Conservation (phyloP, 2,113 vertebrate species). For the Heptranchias perlo region DNA sequence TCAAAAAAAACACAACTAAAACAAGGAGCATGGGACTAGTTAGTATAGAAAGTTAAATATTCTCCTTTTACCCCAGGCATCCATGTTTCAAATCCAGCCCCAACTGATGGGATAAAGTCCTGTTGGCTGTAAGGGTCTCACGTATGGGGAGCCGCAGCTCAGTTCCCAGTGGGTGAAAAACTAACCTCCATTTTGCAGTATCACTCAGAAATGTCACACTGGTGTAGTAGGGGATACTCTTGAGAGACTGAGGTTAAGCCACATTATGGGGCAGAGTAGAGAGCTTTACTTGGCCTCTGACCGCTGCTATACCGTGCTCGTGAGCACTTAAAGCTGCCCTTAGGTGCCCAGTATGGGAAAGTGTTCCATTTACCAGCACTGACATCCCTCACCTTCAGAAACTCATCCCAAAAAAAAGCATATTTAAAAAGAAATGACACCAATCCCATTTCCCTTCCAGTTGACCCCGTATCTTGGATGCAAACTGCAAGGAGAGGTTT, state of each 20-base stretch:
- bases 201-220: not conserved
- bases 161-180: not conserved
- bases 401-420: not conserved
- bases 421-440: not conserved
- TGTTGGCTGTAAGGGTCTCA: not conserved
- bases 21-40: not conserved
- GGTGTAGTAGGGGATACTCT: not conserved
- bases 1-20: not conserved
- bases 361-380: not conserved
- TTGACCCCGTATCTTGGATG: conserved; percentile 65
- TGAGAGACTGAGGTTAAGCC: not conserved
- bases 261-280: not conserved
- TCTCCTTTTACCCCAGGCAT: not conserved
- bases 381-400: not conserved
- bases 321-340: not conserved
- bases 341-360: not conserved
- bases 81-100: not conserved
- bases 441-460: conserved; percentile 47
- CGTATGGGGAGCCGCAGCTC: not conserved
- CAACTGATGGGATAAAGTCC: not conserved
- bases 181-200: not conserved
- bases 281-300: not conserved
- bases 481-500: conserved; percentile 57
- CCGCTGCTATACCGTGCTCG: not conserved
- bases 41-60: not conserved